Conservation (phyloP, 2,888 invertebrate species). For the Nephrotoma appendiculata region DNA sequence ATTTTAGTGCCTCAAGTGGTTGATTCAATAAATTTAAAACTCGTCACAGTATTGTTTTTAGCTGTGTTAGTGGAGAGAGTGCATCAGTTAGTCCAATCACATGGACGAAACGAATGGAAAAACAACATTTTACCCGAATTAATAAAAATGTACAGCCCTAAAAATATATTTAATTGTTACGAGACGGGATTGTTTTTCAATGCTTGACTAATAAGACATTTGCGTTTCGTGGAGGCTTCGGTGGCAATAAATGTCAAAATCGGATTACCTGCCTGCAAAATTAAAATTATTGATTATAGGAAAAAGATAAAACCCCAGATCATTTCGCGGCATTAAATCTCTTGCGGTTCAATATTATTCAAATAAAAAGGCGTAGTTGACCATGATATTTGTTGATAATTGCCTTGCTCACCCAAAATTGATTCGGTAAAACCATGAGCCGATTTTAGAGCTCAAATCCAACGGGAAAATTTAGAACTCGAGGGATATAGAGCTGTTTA, state of each 20-base stretch:
- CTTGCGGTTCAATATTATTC: neutral
- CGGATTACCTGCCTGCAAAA: constrained; percentile 17
- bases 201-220: neutral
- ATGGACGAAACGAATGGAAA: neutral
- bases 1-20: too few species aligned
- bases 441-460: too few species aligned
- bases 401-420: too few species aligned
- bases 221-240: constrained; percentile 12
- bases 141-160: neutral
- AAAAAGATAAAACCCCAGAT: constrained; percentile 16
- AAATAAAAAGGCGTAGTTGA: too few species aligned
- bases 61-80: neutral
- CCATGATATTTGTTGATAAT: constrained; percentile 16
- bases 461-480: too few species aligned
- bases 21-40: too few species aligned
- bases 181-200: constrained; percentile 6
- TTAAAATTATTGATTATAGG: constrained; percentile 17
- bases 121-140: neutral
- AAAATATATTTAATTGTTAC: constrained; percentile 2
- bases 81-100: neutral
- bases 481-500: too few species aligned
- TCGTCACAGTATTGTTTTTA: neutral
- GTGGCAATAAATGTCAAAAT: constrained; percentile 14
- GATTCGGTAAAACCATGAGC: constrained; percentile 7
- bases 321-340: constrained; percentile 11